Percentiles rank a stretch among this genome's conserved stretches.
Conservation (phyloP, 2,113 vertebrate genomes). For the Eleginops maclovinus region DNA sequence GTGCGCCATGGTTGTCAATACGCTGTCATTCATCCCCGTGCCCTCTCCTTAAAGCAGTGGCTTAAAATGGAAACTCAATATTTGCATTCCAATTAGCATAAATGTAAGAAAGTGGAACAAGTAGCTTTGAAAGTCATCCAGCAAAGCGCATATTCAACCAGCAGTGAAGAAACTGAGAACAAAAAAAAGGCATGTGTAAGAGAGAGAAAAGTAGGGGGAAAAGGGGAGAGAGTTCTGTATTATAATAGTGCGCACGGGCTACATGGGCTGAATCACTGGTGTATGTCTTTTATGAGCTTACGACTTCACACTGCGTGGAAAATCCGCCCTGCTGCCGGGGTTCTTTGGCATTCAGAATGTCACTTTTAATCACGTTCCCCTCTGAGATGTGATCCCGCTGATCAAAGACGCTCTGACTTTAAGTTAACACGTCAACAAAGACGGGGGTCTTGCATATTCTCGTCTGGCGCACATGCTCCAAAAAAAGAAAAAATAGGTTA, state of each 20-base stretch:
- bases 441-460: slow-evolving; percentile 31
- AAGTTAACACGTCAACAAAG: slow-evolving; percentile 74
- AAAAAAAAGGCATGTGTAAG: slow-evolving; percentile 14
- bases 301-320: slow-evolving; percentile 80
- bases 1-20: slow-evolving; percentile 71
- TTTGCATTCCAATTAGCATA: slow-evolving; percentile 85
- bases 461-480: not conserved
- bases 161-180: slow-evolving; percentile 30
- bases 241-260: slow-evolving; percentile 68
- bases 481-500: slow-evolving; percentile 5
- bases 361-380: slow-evolving; percentile 80
- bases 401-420: slow-evolving; percentile 78
- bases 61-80: slow-evolving; percentile 78
- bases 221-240: slow-evolving; percentile 50
- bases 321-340: slow-evolving; percentile 74
- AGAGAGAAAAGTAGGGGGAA: slow-evolving; percentile 31
- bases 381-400: slow-evolving; percentile 74
- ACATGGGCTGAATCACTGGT: slow-evolving; percentile 76
- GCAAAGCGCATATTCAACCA: slow-evolving; percentile 72
- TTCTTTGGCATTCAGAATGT: slow-evolving; percentile 78
- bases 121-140: slow-evolving; percentile 84
- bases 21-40: slow-evolving; percentile 49
- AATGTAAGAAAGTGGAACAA: slow-evolving; percentile 83
- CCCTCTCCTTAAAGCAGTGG: slow-evolving; percentile 70
- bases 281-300: slow-evolving; percentile 83